These are phyloP conservation scores for Pagrus major DNA, from an alignment of 2,113 vertebrate genomes.

Conservation along the genomic window DNA sequence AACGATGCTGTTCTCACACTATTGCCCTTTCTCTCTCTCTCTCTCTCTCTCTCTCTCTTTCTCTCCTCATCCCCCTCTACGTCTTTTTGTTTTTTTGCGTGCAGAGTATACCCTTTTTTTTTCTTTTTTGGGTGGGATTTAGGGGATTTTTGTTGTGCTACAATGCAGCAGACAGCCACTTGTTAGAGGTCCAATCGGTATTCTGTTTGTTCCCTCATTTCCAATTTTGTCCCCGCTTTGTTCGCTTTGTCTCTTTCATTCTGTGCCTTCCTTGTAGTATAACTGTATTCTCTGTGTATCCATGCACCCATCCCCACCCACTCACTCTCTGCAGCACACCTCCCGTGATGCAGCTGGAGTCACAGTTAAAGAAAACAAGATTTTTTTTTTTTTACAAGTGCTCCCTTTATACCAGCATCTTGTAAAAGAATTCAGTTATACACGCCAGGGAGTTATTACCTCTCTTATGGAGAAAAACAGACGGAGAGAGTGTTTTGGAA, in stretches of 20 bases:
- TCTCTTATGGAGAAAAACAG: slow-evolving; percentile 12
- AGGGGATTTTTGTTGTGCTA: slow-evolving; percentile 40
- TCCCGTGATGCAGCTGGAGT: slow-evolving; percentile 59
- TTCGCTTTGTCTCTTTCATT: slow-evolving; percentile 7
- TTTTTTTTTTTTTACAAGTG: slow-evolving; percentile 36
- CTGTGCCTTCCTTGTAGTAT: slow-evolving; percentile 30
- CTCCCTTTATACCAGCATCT: slow-evolving; percentile 41
- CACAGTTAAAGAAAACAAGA: slow-evolving; percentile 35
- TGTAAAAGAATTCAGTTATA: slow-evolving; percentile 36
- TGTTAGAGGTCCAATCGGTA: slow-evolving; percentile 39
- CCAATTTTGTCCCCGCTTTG: slow-evolving; percentile 20
- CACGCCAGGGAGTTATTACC: slow-evolving; percentile 32
- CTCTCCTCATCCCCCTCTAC: slow-evolving; percentile 27
- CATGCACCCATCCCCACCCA: slow-evolving; percentile 59
- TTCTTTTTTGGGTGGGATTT: slow-evolving; percentile 35
- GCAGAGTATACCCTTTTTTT: slow-evolving; percentile 19
- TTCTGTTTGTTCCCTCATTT: slow-evolving; percentile 39
- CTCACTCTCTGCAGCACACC: slow-evolving; percentile 52
- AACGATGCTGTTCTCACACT: slow-evolving; percentile 70
- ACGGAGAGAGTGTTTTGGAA: slow-evolving; percentile 1
- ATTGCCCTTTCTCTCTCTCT: slow-evolving; percentile 34
- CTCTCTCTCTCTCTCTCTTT: slow-evolving; percentile 15
- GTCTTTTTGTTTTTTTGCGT: slow-evolving; percentile 24
- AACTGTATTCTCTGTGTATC: slow-evolving; percentile 27
- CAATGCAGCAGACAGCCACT: slow-evolving; percentile 39